phyloP scores from a whole-genome alignment of 1,140 invertebrate genomes.

The Drosophila jambulina region DNA sequence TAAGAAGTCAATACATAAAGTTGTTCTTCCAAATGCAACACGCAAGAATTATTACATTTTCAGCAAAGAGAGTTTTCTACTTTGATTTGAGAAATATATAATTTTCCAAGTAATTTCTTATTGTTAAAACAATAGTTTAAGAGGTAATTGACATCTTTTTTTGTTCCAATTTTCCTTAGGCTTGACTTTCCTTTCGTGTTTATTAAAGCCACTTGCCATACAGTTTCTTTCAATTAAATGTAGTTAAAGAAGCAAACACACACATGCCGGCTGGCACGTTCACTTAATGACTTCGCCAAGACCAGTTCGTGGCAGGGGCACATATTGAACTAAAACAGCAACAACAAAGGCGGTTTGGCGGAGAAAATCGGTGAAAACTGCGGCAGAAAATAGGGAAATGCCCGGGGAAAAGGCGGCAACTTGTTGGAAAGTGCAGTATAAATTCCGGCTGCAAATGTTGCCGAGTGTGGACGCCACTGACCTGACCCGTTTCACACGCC shows the following conservation, averaged over 20 bases:
- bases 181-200: neutral
- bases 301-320: conserved; percentile 39
- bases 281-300: conserved; percentile 76
- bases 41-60: neutral
- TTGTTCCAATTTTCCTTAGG: neutral
- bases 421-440: conserved; percentile 74
- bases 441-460: conserved; percentile 54
- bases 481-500: conserved; percentile 81
- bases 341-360: conserved; percentile 30
- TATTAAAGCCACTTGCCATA: conserved; percentile 70
- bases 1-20: neutral
- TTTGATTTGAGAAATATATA: neutral
- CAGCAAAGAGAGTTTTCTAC: neutral
- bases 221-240: conserved; percentile 79
- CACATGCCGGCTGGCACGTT: conserved; percentile 36
- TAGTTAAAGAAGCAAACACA: conserved; percentile 52
- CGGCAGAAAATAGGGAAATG: conserved; percentile 5
- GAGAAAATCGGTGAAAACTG: conserved; percentile 12
- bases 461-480: conserved; percentile 52
- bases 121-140: neutral
- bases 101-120: neutral
- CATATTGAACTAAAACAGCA: conserved; percentile 75
- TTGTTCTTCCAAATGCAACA: neutral
- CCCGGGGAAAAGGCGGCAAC: conserved; percentile 28
- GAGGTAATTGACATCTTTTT: neutral